phyloP scores from a whole-genome alignment of 2,797 vertebrate species.

The Corythornis leucogaster region DNA sequence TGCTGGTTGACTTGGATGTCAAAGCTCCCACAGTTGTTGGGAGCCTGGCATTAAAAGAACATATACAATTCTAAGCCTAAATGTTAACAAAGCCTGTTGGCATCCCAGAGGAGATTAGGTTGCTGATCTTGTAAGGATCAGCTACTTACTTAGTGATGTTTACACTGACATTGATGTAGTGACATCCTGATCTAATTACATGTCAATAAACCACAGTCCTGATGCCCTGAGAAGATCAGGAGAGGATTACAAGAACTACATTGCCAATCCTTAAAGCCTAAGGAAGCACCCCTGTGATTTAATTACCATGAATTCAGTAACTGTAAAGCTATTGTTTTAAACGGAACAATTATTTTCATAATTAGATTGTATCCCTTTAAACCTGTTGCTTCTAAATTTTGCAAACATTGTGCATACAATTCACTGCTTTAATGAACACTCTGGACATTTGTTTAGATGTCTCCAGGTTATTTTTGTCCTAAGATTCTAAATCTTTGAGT shows the following conservation, averaged over 20 bases:
- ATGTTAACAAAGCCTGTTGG: slow-evolving; percentile 83
- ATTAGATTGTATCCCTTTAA: not conserved
- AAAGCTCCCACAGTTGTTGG: slow-evolving; percentile 2
- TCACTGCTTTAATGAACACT: not conserved
- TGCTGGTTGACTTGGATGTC: not conserved
- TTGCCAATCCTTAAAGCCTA: slow-evolving; percentile 60
- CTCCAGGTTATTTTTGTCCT: not conserved
- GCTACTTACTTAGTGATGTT: slow-evolving; percentile 80
- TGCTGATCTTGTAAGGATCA: slow-evolving; percentile 85
- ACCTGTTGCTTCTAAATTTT: not conserved
- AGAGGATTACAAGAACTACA: slow-evolving; percentile 73
- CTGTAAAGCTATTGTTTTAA: slow-evolving; percentile 26
- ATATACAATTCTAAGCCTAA: slow-evolving; percentile 64
- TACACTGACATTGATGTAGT: slow-evolving; percentile 85
- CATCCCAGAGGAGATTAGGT: slow-evolving; percentile 85
- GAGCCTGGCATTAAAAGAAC: slow-evolving; percentile 36
- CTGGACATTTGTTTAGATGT: not conserved
- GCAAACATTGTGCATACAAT: not conserved
- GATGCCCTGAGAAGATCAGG: slow-evolving; percentile 72
- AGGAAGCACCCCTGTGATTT: slow-evolving; percentile 51
- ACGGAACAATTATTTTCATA: not conserved
- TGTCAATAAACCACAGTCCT: slow-evolving; percentile 87
- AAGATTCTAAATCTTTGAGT: not conserved
- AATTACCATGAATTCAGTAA: slow-evolving; percentile 37
- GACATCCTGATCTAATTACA: slow-evolving; percentile 92